Evolutionary conservation across 2,113 vertebrate genomes (phyloP).

Genomic region (Peromyscus leucopus): DNA sequence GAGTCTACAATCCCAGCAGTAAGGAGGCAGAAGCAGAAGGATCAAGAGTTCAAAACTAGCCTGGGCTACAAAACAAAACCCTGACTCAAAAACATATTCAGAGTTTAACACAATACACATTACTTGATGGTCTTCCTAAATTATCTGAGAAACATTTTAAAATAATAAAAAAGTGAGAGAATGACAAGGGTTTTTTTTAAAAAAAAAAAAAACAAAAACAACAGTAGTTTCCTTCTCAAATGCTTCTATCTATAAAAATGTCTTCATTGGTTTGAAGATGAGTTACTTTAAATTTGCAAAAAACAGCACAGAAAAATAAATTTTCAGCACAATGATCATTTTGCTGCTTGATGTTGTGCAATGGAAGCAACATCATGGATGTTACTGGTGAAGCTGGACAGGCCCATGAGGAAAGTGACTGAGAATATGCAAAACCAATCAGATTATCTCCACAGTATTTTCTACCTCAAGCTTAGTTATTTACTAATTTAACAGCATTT

Average conservation of each 20-base stretch:
- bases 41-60: background rate
- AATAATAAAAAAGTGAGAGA: constrained; percentile 4
- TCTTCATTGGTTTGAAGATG: constrained; percentile 17
- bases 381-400: background rate
- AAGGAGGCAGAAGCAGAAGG: background rate
- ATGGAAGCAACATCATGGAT: background rate
- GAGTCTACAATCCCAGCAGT: background rate
- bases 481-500: background rate
- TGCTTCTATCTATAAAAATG: background rate
- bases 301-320: constrained; percentile 13
- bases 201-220: too few species aligned
- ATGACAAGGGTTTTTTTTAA: background rate
- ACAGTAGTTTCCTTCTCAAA: background rate
- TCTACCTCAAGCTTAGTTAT: background rate
- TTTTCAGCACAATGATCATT: background rate
- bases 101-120: background rate
- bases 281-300: constrained; percentile 29
- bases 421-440: background rate
- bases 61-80: background rate
- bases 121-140: background rate
- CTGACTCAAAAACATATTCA: background rate
- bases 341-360: background rate
- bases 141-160: background rate
- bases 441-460: background rate
- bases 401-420: background rate